Base-by-base conservation (phyloP, 2,797 vertebrate species). In the Ceryle rudis region DNA sequence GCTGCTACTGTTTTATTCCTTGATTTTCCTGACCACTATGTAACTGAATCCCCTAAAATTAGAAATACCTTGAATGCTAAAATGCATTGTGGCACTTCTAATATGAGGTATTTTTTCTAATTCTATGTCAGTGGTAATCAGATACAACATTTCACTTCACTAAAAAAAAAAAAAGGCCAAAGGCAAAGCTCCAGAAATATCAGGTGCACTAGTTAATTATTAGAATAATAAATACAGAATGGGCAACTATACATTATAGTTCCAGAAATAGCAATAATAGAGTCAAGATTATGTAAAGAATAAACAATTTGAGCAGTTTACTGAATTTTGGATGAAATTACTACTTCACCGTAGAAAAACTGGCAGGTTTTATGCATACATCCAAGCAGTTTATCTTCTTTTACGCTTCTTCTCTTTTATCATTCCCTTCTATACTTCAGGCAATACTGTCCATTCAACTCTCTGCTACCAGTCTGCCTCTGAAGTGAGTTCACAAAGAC, bases 401-500 rank as follows among this genome's bases (percentile, higher is more conserved):
- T 75, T 12, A 14, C 1, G 6, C 7, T 46, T 89, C 35, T 65
- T 51, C 35, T 65, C 51, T 71, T 85, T 92, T 33, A 89, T 58
- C 12, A 1, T 14, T 49, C n/a, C 58, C 51, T 81, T 60, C 67
- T 52, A 15, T 7, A 51, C n/a, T 72, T 73, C 54, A 83, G 66
- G 61, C 54, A 90, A 49, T 21, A 46, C 5, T 46, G 19, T 33
- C 33, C 39, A 82, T 81, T 74, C 81, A 81, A 5, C 23, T 54
- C 10, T 41, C 46, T 52, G 61, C 65, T 61, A 73, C 21, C 26
- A 44, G 49, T 71, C 25, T 71, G 42, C 65, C 57, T 93, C 86
- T 90, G 84, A 87, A 95, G 71, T 10, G 14, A 93, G 31, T 66
- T 86, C 14, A 90, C 72, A 94, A 86, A 95, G 84, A 70, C 16